Evolutionary conservation across 2,888 invertebrate species (phyloP), one percentile per base, ranked within the genome.

Genomic region (Argyresthia goedartella): DNA sequence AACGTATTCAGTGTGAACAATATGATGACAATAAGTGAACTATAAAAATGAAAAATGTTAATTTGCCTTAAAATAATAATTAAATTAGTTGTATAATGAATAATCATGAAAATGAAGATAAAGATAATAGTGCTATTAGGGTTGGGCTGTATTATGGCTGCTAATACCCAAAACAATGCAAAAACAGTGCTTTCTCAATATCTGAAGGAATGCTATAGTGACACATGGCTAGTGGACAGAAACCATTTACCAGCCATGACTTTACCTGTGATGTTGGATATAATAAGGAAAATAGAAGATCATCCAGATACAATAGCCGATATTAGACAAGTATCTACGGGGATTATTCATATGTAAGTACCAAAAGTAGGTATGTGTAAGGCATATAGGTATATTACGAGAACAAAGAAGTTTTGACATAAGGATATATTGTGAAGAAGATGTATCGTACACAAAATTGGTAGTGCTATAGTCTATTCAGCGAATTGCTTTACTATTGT

Each of bases 241-340:
- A 88, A 90, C 54, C 88, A 88, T 56, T 81, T 89, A 55, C 73
- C 91, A 42, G 92, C 92, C 0, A 81, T 89, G 58, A 90, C 88
- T 10, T 85, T 92, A 50, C 85, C 88, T 45, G 85, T 89, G 4
- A 73, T 93, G 7, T 86, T 92, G 52, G 89, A 90, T 7, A 73
- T 92, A 9, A 79, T 93, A 8, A 82, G 90, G 52, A 91, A 90
- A 67, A 81, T 92, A 15, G 92, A 93, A 70, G 86, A 88, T 53
- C 71, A 75, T 48, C 81, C 82, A 35, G 57, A 49, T 39, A 65
- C 74, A 1, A 76, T 76, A 25, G 79, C 87, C 71, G 88, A 90
- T 60, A 80, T 90, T 46, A 72, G 88, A 44, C 77, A 78, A 49
- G 62, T 91, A 35, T 66, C 90, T 0, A 76, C 85, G 1, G 77